Evolutionary conservation across 92 coral and sea anemone species (phyloP), one percentile per base, ranked within the genome.

Genomic region (Porites rus): DNA sequence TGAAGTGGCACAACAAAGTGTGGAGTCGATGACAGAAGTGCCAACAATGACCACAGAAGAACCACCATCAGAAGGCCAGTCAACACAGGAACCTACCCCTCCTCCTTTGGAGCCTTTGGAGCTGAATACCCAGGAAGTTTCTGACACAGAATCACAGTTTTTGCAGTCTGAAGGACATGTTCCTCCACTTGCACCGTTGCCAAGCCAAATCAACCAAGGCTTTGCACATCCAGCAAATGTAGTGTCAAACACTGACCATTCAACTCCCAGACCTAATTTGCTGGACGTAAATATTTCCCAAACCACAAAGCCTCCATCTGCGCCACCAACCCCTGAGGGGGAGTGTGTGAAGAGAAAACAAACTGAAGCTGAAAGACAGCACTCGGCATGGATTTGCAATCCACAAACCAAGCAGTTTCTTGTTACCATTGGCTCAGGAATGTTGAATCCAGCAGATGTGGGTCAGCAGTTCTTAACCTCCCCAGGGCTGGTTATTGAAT

Each of bases 401-500:
- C 85, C 93, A 56, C 96, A 93, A 68, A 94, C 98, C n/a, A 88
- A 79, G 22, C 94, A 94, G 77, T 86, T 94, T 25, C 84, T 94
- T 8, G 92, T 91, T 22, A 92, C 98, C 58, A 86, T 94, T 69
- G 94, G 93, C 16, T 94, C 98, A 20, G 98, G 98, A 66, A 90
- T 93, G 98, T 77, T 88, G 93, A 94, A 86, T 74, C 92, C 93
- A 25, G 67, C 88, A 8, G 96, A 94, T 75, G 92, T 94, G 7
- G 94, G 93, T 77, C 98, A 94, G 72, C 96, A 93, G 68, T 94
- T 85, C 83, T 85, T 94, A 22, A 94, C 98, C 3, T 94, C 96
- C 22, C 98, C 98, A 10, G 91, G 96, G n/a, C 88, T 94, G 56
- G 93, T 88, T 22, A 75, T 93, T 14, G 98, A 93, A 68, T 94